Evolutionary conservation across 2,113 vertebrate species (phyloP).

Genomic region (Syngnathoides biaculeatus): DNA sequence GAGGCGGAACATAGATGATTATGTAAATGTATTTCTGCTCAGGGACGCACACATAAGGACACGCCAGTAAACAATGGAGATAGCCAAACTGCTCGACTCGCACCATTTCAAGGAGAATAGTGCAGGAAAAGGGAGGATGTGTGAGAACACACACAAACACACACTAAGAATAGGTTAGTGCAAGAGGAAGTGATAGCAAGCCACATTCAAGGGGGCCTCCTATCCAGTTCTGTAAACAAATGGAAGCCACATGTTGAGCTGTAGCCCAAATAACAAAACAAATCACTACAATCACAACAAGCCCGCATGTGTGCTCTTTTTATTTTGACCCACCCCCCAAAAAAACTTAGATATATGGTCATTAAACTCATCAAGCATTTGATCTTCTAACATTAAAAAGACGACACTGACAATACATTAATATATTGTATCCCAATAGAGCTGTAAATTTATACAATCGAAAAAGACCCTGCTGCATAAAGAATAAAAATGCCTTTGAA

Average conservation of each 20-base stretch:
- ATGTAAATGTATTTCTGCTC: conserved; percentile 49
- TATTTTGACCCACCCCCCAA: not conserved
- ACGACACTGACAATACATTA: not conserved
- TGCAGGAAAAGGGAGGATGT: conserved; percentile 53
- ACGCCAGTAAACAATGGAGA: conserved; percentile 31
- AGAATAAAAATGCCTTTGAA: not conserved
- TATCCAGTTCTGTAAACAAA: conserved; percentile 55
- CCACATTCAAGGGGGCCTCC: conserved; percentile 34
- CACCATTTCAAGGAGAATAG: conserved; percentile 38
- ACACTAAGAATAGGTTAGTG: conserved; percentile 57
- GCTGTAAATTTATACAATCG: not conserved
- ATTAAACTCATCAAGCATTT: not conserved
- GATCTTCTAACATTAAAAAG: not conserved
- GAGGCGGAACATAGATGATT: conserved; percentile 17
- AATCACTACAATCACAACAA: conserved; percentile 12
- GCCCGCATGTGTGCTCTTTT: not conserved
- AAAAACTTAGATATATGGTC: not conserved
- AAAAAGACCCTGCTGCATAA: not conserved
- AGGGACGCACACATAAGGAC: conserved; percentile 27
- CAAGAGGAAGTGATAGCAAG: conserved; percentile 60
- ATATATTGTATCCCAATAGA: not conserved
- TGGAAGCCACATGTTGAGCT: conserved; percentile 19
- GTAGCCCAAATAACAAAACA: conserved; percentile 31
- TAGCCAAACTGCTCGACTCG: conserved; percentile 16
- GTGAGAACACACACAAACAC: conserved; percentile 39